Evolutionary conservation across 1,140 invertebrate species (phyloP), one percentile per base, ranked within the genome.

Genomic region (Caenorhabditis remanei): DNA sequence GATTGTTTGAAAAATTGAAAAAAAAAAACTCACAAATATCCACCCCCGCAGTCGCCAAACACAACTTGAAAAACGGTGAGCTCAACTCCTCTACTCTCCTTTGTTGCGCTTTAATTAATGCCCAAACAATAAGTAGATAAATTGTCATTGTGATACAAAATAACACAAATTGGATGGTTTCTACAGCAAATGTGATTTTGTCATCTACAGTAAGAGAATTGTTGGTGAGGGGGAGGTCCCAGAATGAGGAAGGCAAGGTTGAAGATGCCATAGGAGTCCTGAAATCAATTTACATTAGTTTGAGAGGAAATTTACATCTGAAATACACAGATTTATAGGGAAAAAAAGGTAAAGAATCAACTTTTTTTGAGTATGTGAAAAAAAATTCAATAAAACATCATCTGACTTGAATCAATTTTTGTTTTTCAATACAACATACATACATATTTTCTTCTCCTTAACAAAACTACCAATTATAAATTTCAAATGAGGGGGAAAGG

Each of bases 21-120:
- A 19, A 58, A 58, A 19, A 19, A 46, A 79, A 79, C 71, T 79
- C 46, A 79, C 71, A 79, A 32, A 79, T 50, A 79, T 79, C 71
- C 6, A 79, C 71, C 5, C 71, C 71, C 5, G 71, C 71, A 9
- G 71, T 79, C 1, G 71, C 53, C 3, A 79, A 11, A 14, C 71
- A 79, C 8, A 79, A 24, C 24, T 79, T 79, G 71, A 79, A 79
- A 50, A 79, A 79, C 46, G 71, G 71, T 0, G 46, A 53, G n/a
- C 13, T 79, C 46, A 79, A 14, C 43, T 79, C 71, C 13, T 79
- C 71, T 4, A 79, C n/a, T 79, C 24, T 79, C n/a, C 19, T 48
- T 0, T n/a, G 24, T 19, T 79, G 71, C 0, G 71, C 71, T 13
- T 79, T 46, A 13, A 79, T 79, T 13, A 79, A 7, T 3, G 71